Evolutionary conservation across 2,113 vertebrate species (phyloP), one percentile per base, ranked within the genome.

Genomic region (Trichomycterus rosablanca): DNA sequence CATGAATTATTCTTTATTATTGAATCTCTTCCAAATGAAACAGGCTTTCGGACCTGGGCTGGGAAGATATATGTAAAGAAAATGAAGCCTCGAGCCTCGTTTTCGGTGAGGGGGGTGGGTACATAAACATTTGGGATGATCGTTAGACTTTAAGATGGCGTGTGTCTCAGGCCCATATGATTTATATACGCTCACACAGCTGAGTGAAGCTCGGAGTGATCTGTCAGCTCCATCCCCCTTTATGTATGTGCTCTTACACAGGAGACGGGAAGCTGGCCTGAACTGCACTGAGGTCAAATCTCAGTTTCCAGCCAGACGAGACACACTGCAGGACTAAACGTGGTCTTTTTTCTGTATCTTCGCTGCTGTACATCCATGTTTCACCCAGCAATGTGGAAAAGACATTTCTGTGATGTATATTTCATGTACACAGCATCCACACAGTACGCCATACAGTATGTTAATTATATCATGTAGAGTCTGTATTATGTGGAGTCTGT

Each of bases 121-220:
- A 59, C 39, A 40, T 24, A 63, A 42, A 59, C 59, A 58, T 28
- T 59, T 50, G 34, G 16, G 43, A 62, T 54, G 46, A 67, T 70
- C 63, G 63, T 74, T 74, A 70, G 63, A 59, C 57, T 59, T 62
- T 53, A 63, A 70, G 53, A 70, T 67, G 58, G 55, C 56, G 37
- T 48, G 48, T 65, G 50, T 66, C 65, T 58, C 53, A 60, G 52
- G 49, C 16, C 53, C 64, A 62, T 68, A 73, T 71, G 67, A 72
- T 73, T 70, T 69, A 75, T 75, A 53, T 62, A 54, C 19, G 32
- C 58, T 68, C 64, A 59, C 67, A 71, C 68, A 57, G 68, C 68
- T 58, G 61, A 71, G 65, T 49, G 66, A 37, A 50, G 66, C 64
- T 46, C 55, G 42, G 60, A 54, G 60, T 32, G 61, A 67, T 65